These are phyloP conservation scores for Varecia variegata DNA, from an alignment of 2,797 vertebrate genomes.

Conservation along the genomic window DNA sequence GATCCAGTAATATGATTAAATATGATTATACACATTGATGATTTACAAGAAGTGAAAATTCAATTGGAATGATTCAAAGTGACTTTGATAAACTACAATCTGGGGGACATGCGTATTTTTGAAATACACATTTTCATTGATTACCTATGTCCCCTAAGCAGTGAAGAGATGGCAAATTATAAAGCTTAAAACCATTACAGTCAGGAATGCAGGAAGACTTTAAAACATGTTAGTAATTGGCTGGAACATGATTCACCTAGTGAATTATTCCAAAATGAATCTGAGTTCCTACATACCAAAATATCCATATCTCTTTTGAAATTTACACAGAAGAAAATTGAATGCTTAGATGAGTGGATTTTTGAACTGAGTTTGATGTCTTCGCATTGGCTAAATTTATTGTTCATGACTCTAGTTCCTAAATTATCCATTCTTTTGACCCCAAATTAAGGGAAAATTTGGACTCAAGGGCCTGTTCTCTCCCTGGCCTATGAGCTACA, in stretches of 20 bases:
- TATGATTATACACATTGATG: constrained; percentile 18
- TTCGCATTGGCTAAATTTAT: constrained; percentile 18
- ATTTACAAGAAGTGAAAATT: constrained; percentile 71
- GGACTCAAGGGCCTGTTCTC: neutral
- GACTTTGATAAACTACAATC: constrained; percentile 70
- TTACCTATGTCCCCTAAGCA: constrained; percentile 61
- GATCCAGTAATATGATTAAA: constrained; percentile 50
- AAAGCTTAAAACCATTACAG: constrained; percentile 56
- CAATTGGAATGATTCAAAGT: constrained; percentile 71
- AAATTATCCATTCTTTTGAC: constrained; percentile 54
- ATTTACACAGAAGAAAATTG: constrained; percentile 37
- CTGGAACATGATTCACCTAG: constrained; percentile 27
- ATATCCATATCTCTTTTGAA: constrained; percentile 32
- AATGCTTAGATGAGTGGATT: neutral
- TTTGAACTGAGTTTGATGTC: constrained; percentile 10
- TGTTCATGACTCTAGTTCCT: neutral
- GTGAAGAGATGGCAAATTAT: constrained; percentile 53
- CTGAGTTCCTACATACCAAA: neutral
- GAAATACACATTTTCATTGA: constrained; percentile 62
- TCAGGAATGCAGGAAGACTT: constrained; percentile 45
- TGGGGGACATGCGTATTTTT: constrained; percentile 22
- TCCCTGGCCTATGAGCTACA: neutral
- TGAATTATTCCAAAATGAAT: constrained; percentile 38
- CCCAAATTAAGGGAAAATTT: constrained; percentile 34
- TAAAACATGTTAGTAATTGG: constrained; percentile 41